Evolutionary conservation across 2,888 invertebrate genomes (phyloP).

Genomic region (Mesoligia furuncula): DNA sequence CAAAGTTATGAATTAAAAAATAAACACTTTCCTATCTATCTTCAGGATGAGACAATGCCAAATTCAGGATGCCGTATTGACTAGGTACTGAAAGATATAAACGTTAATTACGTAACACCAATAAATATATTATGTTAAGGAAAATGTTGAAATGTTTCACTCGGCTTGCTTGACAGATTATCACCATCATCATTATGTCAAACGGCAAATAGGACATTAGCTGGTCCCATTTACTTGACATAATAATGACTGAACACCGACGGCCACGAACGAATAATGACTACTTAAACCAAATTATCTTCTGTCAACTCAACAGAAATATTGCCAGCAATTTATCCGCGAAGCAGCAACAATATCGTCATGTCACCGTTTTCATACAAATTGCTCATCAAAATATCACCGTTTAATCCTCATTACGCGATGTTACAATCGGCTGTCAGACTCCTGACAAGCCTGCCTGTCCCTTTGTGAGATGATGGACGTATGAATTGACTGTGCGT

Average conservation of each 20-base stretch:
- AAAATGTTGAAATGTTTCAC: constrained; percentile 36
- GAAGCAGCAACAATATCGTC: constrained; percentile 47
- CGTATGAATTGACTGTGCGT: constrained; percentile 75
- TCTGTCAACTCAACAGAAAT: constrained; percentile 51
- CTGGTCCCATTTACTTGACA: constrained; percentile 37
- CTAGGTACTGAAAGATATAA: not conserved
- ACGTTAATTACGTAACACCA: not conserved
- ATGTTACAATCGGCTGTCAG: constrained; percentile 70
- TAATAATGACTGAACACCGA: constrained; percentile 27
- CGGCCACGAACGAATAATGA: constrained; percentile 34
- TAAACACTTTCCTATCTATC: not conserved
- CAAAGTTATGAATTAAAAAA: too few relatives aligned
- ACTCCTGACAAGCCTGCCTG: constrained; percentile 59
- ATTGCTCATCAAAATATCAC: constrained; percentile 70
- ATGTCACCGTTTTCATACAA: constrained; percentile 61
- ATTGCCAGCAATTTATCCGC: constrained; percentile 54
- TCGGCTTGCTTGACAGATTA: constrained; percentile 36
- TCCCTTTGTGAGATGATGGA: constrained; percentile 78
- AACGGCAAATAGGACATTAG: constrained; percentile 46
- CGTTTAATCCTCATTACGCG: constrained; percentile 70
- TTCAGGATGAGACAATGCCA: not conserved
- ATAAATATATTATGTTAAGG: not conserved
- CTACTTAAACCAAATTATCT: constrained; percentile 57
- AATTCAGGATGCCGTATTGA: not conserved
- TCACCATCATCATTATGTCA: constrained; percentile 52